Evolutionary conservation across 2,113 vertebrate genomes (phyloP).

Genomic region (Zosterops hypoxanthus): DNA sequence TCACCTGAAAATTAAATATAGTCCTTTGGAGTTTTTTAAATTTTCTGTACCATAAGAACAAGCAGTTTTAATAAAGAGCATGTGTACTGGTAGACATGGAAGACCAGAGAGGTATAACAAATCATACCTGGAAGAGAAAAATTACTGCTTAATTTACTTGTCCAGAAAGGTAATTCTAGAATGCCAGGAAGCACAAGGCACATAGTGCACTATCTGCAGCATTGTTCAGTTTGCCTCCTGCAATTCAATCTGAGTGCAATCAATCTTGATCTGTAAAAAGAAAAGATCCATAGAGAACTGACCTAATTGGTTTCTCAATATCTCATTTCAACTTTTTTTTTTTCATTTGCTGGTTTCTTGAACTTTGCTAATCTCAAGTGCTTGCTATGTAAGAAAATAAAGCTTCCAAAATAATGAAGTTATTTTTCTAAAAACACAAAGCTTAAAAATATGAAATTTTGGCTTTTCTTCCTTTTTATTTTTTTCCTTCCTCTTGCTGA

Average conservation of each 20-base stretch:
- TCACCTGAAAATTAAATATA: background rate
- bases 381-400: background rate
- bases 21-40: background rate
- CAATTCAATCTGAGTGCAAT: slow-evolving; percentile 24
- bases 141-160: background rate
- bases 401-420: background rate
- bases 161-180: background rate
- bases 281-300: slow-evolving; percentile 11
- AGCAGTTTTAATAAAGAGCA: background rate
- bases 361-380: background rate
- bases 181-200: background rate
- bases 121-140: background rate
- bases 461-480: background rate
- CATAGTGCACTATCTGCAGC: background rate
- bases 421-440: background rate
- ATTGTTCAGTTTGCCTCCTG: background rate
- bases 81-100: background rate
- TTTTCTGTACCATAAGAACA: background rate
- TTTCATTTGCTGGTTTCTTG: slow-evolving; percentile 4
- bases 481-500: background rate
- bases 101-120: background rate
- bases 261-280: slow-evolving; percentile 21
- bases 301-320: slow-evolving; percentile 39
- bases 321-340: background rate
- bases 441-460: background rate